Percentiles rank a stretch among this genome's conserved stretches.
Evolutionary conservation across 64 coral and sea anemone genomes (phyloP).

Genomic region (Platygyra sinensis): DNA sequence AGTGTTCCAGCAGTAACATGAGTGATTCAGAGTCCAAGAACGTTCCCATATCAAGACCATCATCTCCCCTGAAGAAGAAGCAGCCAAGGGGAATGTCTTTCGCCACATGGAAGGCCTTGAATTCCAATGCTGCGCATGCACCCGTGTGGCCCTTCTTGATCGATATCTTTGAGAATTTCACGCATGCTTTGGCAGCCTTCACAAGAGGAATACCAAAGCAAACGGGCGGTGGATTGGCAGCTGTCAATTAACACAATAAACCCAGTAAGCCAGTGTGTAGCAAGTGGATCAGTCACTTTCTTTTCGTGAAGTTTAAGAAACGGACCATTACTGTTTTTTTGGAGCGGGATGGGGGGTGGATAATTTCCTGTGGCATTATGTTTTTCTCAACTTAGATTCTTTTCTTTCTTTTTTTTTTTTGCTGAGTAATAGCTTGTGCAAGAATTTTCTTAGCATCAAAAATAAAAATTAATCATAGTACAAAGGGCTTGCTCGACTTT

Average conservation of each 20-base stretch:
- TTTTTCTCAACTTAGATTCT: no score
- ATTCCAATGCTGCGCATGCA: slow-evolving; percentile 19
- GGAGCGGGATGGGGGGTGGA: not conserved
- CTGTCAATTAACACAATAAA: slow-evolving; percentile 5
- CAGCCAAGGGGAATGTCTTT: slow-evolving; percentile 43
- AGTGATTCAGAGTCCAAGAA: not conserved
- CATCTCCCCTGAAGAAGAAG: slow-evolving; percentile 33
- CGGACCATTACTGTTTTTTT: not conserved
- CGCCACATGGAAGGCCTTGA: not conserved
- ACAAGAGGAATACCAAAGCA: slow-evolving; percentile 30
- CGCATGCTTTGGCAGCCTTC: slow-evolving; percentile 1
- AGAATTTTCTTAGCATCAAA: no score
- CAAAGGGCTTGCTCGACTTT: no score
- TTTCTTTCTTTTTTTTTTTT: no score
- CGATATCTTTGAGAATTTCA: slow-evolving; percentile 36
- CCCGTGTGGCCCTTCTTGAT: slow-evolving; percentile 30
- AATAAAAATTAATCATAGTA: no score
- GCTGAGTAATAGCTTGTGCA: no score
- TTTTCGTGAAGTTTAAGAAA: no score
- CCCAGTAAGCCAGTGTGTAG: not conserved
- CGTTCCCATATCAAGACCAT: not conserved
- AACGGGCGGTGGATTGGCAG: slow-evolving; percentile 24
- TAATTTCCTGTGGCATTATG: no score
- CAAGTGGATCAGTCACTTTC: not conserved
- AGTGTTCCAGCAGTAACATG: not conserved